Evolutionary conservation across 2,888 invertebrate species (phyloP).

Genomic region (Drosophila dives): DNA sequence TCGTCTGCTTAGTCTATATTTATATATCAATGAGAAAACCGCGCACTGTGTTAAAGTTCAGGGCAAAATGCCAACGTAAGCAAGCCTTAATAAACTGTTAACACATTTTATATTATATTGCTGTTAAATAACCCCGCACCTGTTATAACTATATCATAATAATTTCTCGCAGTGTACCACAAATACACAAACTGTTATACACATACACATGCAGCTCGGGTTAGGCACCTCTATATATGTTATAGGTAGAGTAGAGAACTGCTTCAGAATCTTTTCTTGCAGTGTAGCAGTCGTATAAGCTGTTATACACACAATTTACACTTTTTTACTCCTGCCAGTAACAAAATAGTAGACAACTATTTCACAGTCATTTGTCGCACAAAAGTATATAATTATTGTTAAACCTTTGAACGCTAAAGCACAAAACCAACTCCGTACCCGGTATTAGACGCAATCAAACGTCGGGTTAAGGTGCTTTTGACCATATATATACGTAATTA

Average conservation of each 20-base stretch:
- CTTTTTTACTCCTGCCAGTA: background rate
- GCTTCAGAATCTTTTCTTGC: slow-evolving; percentile 2
- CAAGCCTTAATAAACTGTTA: background rate
- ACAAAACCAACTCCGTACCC: slow-evolving; percentile 17
- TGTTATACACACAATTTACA: background rate
- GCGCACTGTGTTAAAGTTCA: slow-evolving; percentile 21
- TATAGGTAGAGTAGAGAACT: slow-evolving; percentile 1
- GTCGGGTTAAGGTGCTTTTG: background rate
- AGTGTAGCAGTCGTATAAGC: slow-evolving; percentile 11
- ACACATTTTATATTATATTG: background rate
- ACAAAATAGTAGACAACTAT: slow-evolving; percentile 1
- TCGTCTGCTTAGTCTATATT: background rate
- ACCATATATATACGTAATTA: background rate
- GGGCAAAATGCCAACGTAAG: background rate
- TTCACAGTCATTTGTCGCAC: slow-evolving; percentile 4
- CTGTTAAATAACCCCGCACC: too few species aligned
- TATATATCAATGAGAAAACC: slow-evolving; percentile 12
- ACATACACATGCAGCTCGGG: too few species aligned
- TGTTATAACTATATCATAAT: slow-evolving; percentile 5
- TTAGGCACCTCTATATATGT: background rate
- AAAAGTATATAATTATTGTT: slow-evolving; percentile 42
- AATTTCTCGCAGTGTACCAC: slow-evolving; percentile 15
- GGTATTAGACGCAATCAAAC: slow-evolving; percentile 11
- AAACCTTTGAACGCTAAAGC: slow-evolving; percentile 61
- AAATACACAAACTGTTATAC: background rate